These are phyloP conservation scores for Capitulum mitella DNA, from an alignment of 2,888 invertebrate genomes.

Conservation along the genomic window DNA sequence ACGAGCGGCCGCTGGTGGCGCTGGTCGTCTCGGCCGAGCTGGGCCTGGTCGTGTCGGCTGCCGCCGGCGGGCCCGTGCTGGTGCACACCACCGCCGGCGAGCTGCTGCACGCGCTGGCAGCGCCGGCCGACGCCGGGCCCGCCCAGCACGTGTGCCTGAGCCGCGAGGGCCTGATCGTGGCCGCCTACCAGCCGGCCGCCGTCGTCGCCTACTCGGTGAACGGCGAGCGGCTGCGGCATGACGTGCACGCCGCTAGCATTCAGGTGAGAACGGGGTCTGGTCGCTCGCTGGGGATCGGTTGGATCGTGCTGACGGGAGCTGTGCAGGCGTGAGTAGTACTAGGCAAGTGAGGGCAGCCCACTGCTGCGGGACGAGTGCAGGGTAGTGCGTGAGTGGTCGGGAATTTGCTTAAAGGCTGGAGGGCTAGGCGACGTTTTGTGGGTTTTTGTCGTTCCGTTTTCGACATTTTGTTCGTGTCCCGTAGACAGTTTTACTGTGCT, in stretches of 20 bases:
- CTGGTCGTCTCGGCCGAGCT: conserved; percentile 96
- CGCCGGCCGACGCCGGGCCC: conserved; percentile 61
- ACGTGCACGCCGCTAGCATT: conserved; percentile 89
- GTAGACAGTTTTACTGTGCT: no score
- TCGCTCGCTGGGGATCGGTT: no score
- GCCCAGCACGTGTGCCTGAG: conserved; percentile 84
- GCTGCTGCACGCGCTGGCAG: conserved; percentile 78
- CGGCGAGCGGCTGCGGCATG: conserved; percentile 77
- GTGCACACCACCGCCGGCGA: conserved; percentile 98
- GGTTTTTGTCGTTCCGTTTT: no score
- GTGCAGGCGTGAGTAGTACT: no score
- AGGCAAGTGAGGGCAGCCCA: no score
- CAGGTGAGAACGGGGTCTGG: conserved; percentile 63
- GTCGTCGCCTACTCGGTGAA: conserved; percentile 92
- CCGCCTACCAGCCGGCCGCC: conserved; percentile 84
- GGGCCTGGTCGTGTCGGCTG: conserved; percentile 93
- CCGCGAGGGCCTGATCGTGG: conserved; percentile 90
- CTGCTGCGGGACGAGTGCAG: no score
- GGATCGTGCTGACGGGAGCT: no score
- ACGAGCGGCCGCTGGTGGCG: conserved; percentile 90
- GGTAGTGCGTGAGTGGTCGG: no score
- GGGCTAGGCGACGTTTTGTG: no score
- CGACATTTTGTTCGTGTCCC: no score
- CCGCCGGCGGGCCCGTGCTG: conserved; percentile 87
- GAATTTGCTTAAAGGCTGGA: no score